Evolutionary conservation across 1,140 invertebrate species (phyloP).

Genomic region (Pissodes strobi): DNA sequence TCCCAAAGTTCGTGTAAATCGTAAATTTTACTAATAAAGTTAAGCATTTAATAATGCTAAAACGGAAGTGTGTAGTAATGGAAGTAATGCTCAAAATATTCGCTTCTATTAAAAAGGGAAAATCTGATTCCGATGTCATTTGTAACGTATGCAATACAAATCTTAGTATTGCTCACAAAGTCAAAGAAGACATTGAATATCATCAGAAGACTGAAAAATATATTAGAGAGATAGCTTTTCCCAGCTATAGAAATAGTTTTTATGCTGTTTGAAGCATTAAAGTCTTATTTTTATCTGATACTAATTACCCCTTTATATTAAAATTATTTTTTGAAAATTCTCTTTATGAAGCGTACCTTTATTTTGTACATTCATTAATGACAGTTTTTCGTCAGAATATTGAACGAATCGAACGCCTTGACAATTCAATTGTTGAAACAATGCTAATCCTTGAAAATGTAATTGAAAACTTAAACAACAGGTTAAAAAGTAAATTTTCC

Average conservation of each 20-base stretch:
- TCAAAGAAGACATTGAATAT: background rate
- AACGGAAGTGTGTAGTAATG: no score
- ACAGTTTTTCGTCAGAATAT: no score
- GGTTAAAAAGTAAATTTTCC: background rate
- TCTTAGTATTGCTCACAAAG: no score
- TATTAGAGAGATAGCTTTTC: constrained; percentile 13
- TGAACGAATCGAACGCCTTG: constrained; percentile 17
- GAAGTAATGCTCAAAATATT: background rate
- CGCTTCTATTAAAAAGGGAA: background rate
- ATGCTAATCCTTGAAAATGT: constrained; percentile 9
- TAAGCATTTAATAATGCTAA: no score
- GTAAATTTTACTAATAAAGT: no score
- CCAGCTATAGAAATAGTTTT: constrained; percentile 32
- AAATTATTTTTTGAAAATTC: constrained; percentile 34
- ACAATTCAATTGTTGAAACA: no score
- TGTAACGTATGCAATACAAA: no score
- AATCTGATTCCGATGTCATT: background rate
- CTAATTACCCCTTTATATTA: constrained; percentile 23
- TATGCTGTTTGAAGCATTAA: constrained; percentile 18
- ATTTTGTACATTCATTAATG: constrained; percentile 29
- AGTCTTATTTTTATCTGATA: constrained; percentile 21
- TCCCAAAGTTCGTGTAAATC: no score
- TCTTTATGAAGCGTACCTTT: no score
- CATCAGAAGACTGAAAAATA: background rate
- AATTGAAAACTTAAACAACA: constrained; percentile 9